Conservation (phyloP, 2,113 vertebrate genomes). For the Emydocephalus ijimae region DNA sequence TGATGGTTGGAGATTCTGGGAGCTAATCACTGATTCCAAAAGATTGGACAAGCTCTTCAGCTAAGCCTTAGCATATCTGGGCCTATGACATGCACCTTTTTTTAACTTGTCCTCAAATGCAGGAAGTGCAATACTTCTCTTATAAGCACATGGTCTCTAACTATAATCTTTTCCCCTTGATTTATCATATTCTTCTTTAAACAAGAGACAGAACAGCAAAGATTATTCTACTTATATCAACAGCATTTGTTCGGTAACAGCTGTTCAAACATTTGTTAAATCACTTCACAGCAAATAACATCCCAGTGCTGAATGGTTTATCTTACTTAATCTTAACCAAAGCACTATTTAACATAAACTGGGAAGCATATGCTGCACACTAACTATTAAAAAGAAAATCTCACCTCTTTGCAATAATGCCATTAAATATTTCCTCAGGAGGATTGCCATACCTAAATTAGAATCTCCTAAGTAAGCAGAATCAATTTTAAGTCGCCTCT, state of each 20-base stretch:
- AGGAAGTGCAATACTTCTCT: constrained; percentile 14
- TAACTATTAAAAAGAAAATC: constrained; percentile 1
- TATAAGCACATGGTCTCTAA: constrained; percentile 1
- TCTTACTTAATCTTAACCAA: constrained; percentile 39
- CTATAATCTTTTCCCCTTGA: background rate
- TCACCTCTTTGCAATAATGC: constrained; percentile 15
- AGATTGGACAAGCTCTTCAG: background rate
- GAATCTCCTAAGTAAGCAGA: background rate
- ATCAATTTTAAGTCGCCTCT: constrained; percentile 13
- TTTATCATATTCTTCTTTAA: constrained; percentile 26
- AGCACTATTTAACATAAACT: constrained; percentile 28
- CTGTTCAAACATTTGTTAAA: constrained; percentile 67
- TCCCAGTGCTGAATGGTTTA: background rate
- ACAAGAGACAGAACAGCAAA: constrained; percentile 29
- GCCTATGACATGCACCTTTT: background rate
- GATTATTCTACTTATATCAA: constrained; percentile 28
- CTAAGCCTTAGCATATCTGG: background rate
- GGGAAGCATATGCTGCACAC: constrained; percentile 14
- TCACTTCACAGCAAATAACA: constrained; percentile 59
- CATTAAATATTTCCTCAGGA: constrained; percentile 20
- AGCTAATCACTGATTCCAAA: background rate
- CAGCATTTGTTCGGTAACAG: constrained; percentile 38
- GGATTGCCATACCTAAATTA: background rate
- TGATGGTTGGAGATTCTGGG: background rate
- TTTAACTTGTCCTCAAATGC: constrained; percentile 5